Percentiles rank a stretch among this genome's conserved stretches.
phyloP scores from a whole-genome alignment of 2,113 vertebrate genomes.

The Bucco capensis region DNA sequence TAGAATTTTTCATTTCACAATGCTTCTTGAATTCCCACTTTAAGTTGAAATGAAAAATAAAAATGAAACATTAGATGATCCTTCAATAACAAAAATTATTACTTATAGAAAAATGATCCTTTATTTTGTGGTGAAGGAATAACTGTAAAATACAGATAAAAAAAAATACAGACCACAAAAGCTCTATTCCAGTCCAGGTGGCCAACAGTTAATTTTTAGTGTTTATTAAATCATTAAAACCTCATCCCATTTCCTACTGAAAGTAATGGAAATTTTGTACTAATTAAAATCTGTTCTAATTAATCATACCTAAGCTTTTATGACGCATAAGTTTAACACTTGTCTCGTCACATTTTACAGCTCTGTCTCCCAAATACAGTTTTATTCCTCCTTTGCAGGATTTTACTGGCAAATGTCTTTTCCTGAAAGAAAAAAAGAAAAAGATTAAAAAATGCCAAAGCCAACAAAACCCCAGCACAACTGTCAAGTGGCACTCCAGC shows the following conservation, averaged over 20 bases:
- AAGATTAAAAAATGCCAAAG: not conserved
- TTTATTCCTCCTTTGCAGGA: not conserved
- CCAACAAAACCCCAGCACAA: not conserved
- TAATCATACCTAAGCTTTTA: not conserved
- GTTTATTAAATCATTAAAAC: not conserved
- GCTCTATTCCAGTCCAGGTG: not conserved
- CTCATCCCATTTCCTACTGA: not conserved
- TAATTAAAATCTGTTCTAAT: not conserved
- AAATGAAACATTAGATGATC: not conserved
- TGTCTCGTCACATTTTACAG: not conserved
- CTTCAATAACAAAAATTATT: not conserved
- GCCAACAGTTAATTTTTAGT: not conserved
- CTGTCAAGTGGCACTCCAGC: not conserved
- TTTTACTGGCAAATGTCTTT: not conserved
- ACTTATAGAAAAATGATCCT: not conserved
- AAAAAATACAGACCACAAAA: not conserved
- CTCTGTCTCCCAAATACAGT: not conserved
- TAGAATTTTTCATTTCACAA: not conserved
- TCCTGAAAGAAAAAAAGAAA: rapidly evolving
- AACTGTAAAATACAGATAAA: not conserved
- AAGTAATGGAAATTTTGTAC: not conserved
- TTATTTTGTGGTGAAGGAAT: not conserved
- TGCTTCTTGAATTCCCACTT: not conserved
- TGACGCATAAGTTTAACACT: not conserved
- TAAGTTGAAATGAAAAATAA: not conserved